A percentile compares a stretch with the other conserved stretches of the same genome.
These are phyloP conservation scores for Tautogolabrus adspersus DNA, from an alignment of 2,113 vertebrate species.

Conservation along the genomic window DNA sequence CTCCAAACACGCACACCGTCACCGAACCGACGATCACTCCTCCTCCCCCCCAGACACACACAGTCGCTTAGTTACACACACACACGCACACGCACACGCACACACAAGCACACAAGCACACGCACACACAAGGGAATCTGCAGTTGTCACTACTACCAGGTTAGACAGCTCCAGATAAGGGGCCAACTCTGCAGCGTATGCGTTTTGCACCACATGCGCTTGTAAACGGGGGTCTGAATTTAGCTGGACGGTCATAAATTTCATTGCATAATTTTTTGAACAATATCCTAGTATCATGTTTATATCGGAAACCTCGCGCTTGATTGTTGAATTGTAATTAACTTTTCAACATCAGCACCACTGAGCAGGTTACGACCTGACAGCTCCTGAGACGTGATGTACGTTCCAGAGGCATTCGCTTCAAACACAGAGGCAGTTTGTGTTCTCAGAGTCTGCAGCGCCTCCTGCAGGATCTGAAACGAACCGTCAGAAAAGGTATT, in stretches of 20 bases:
- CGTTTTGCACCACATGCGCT: constrained; percentile 28
- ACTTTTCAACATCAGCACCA: constrained; percentile 79
- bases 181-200: constrained; percentile 61
- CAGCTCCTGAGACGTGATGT: constrained; percentile 48
- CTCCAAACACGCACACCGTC: constrained; percentile 59
- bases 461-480: constrained; percentile 68
- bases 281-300: neutral
- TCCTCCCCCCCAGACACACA: constrained; percentile 47
- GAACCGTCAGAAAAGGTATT: too few relatives aligned
- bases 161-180: constrained; percentile 54
- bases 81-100: constrained; percentile 24
- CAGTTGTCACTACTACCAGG: constrained; percentile 70
- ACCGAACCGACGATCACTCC: constrained; percentile 69
- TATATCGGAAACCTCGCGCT: neutral
- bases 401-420: constrained; percentile 20
- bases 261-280: neutral
- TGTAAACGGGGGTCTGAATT: neutral
- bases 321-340: constrained; percentile 27
- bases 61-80: too few relatives aligned
- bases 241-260: neutral
- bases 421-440: constrained; percentile 13
- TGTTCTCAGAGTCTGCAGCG: constrained; percentile 42
- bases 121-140: constrained; percentile 46
- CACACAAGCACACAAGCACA: constrained; percentile 50
- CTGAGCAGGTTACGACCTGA: constrained; percentile 52